These are phyloP conservation scores for Orestias chungarensis DNA, from an alignment of 2,797 vertebrate species.

Conservation along the genomic window DNA sequence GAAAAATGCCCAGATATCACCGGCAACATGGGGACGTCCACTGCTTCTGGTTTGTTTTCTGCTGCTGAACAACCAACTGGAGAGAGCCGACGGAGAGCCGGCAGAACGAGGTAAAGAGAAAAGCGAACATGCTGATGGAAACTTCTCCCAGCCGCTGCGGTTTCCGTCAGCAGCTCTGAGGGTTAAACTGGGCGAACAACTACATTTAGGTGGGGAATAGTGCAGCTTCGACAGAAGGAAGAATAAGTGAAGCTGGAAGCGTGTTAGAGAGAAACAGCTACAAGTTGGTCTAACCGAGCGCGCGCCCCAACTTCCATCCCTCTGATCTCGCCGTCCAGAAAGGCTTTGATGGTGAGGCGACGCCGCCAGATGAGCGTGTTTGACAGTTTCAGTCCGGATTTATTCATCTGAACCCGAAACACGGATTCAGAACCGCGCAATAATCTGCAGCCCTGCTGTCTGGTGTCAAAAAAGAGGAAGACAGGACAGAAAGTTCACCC, in stretches of 20 bases:
- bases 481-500: not conserved
- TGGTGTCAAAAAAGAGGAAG: not conserved
- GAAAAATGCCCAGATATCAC: slow-evolving; percentile 71
- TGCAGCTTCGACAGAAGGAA: not conserved
- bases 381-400: not conserved
- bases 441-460: not conserved
- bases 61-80: slow-evolving; percentile 59
- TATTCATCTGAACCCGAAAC: not conserved
- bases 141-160: slow-evolving; percentile 15
- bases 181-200: not conserved
- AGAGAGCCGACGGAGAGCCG: slow-evolving; percentile 49
- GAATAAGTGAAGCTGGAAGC: not conserved
- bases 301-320: slow-evolving; percentile 62
- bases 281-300: not conserved
- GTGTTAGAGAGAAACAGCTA: not conserved
- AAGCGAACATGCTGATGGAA: slow-evolving; percentile 18
- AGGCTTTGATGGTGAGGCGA: not conserved
- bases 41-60: slow-evolving; percentile 59
- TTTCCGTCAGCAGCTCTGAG: not conserved
- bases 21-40: slow-evolving; percentile 59
- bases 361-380: not conserved
- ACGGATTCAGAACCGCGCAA: not conserved
- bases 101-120: slow-evolving; percentile 61
- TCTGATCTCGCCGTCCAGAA: not conserved
- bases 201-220: not conserved